phyloP scores from a whole-genome alignment of 2,113 vertebrate genomes.

The Osmerus mordax region DNA sequence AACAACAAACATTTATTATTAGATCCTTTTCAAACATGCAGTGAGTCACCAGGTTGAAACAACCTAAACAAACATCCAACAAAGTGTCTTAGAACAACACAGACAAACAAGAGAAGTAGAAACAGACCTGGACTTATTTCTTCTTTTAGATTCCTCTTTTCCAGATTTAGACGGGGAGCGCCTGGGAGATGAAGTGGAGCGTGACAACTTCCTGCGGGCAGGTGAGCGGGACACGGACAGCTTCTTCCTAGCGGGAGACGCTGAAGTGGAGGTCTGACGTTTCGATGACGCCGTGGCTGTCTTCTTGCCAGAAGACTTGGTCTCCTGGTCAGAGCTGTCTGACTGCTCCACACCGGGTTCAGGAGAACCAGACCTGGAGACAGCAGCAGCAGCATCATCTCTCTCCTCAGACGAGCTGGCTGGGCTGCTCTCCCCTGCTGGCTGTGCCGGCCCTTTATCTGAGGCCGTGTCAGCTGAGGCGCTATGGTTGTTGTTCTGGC shows the following conservation, averaged over 20 bases:
- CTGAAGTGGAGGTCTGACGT: slow-evolving; percentile 43
- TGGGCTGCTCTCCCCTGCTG: not conserved
- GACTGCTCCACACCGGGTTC: not conserved
- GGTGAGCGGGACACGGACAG: slow-evolving; percentile 62
- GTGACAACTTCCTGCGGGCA: slow-evolving; percentile 54
- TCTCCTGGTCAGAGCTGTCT: slow-evolving; percentile 16
- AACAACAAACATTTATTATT: not conserved
- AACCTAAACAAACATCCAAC: too few relatives aligned
- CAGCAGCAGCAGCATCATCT: not conserved
- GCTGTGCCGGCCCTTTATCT: not conserved
- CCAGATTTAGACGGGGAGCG: slow-evolving; percentile 60
- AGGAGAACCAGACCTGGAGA: not conserved
- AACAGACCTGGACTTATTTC: slow-evolving; percentile 53
- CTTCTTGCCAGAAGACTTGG: slow-evolving; percentile 12
- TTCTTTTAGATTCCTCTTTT: too few relatives aligned
- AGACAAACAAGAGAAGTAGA: not conserved
- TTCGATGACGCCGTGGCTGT: slow-evolving; percentile 6
- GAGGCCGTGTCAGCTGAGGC: slow-evolving; percentile 27
- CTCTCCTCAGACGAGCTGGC: slow-evolving; percentile 27
- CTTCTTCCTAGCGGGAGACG: slow-evolving; percentile 50
- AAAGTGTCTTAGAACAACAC: too few relatives aligned
- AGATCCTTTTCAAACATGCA: too few relatives aligned
- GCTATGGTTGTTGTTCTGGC: slow-evolving; percentile 2
- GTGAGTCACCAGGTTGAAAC: too few relatives aligned
- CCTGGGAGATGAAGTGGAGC: slow-evolving; percentile 60